Evolutionary conservation across 2,888 invertebrate species (phyloP).

Genomic region (Autographa pulchrina): DNA sequence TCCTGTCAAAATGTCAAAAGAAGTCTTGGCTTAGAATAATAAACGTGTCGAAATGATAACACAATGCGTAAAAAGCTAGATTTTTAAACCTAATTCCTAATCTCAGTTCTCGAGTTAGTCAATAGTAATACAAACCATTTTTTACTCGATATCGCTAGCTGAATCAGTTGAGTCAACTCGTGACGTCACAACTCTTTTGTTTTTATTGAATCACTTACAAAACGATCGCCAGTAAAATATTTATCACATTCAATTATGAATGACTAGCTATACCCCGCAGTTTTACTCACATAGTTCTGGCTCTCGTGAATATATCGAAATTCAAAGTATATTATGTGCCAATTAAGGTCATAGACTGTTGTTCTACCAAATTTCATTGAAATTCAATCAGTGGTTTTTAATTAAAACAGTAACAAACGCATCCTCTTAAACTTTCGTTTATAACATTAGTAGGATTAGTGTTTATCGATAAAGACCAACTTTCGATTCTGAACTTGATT

Average conservation of each 20-base stretch:
- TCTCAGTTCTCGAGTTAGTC: neutral
- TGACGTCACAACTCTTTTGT: slow-evolving; percentile 45
- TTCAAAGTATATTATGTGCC: neutral
- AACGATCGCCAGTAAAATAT: slow-evolving; percentile 34
- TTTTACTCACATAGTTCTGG: neutral
- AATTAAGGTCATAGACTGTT: too few species aligned
- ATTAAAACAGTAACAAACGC: neutral
- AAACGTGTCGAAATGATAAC: neutral
- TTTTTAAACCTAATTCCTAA: slow-evolving; percentile 1
- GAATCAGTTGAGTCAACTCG: slow-evolving; percentile 36
- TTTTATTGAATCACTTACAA: slow-evolving; percentile 47
- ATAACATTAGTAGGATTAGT: neutral
- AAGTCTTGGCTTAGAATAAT: neutral
- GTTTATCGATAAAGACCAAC: neutral
- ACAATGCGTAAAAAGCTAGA: neutral
- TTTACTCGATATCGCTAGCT: slow-evolving; percentile 24
- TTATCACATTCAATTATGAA: slow-evolving; percentile 33
- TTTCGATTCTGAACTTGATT: slow-evolving; percentile 2
- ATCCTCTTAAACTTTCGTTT: neutral
- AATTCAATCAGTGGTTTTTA: neutral
- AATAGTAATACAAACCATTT: slow-evolving; percentile 24
- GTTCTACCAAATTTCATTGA: too few species aligned
- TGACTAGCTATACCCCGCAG: neutral
- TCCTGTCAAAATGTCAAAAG: too few species aligned
- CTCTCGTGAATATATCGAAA: neutral